These are phyloP conservation scores for Periplaneta americana DNA, from an alignment of 1,140 invertebrate species.

Conservation along the genomic window DNA sequence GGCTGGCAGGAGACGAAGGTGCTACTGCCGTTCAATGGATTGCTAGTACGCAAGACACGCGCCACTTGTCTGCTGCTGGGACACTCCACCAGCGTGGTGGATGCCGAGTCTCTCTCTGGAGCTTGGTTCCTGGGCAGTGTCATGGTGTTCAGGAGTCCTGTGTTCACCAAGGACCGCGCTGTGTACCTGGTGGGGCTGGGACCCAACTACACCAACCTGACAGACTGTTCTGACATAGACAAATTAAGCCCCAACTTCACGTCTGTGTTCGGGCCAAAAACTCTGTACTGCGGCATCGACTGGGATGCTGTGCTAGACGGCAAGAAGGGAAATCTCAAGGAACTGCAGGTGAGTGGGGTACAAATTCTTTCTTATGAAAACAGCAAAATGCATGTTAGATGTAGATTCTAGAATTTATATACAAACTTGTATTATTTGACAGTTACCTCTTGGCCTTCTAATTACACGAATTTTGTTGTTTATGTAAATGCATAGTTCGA, in stretches of 20 bases:
- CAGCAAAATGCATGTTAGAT: too few species aligned
- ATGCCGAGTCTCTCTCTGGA: conserved; percentile 29
- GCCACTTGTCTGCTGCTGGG: conserved; percentile 45
- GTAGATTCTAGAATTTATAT: too few species aligned
- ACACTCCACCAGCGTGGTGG: conserved; percentile 25
- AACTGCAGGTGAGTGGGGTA: conserved; percentile 16
- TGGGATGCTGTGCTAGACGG: conserved; percentile 15
- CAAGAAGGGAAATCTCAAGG: conserved; percentile 24
- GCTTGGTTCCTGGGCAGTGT: conserved; percentile 47
- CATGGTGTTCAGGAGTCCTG: conserved; percentile 44
- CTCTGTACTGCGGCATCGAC: conserved; percentile 16
- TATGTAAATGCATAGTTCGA: too few species aligned
- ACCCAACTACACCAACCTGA: conserved; percentile 44
- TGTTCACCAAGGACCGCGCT: conserved; percentile 43
- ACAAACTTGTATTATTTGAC: too few species aligned
- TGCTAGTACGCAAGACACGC: conserved; percentile 41
- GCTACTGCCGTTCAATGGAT: conserved; percentile 42
- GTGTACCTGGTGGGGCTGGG: conserved; percentile 43
- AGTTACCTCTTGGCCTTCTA: too few species aligned
- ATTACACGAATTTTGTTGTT: too few species aligned
- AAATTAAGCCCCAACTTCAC: conserved; percentile 41
- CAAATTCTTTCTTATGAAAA: too few species aligned
- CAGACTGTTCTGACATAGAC: conserved; percentile 40
- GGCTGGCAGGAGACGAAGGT: conserved; percentile 43
- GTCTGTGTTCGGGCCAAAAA: conserved; percentile 37